A percentile compares a stretch with the other conserved stretches of the same genome.
phyloP scores from a whole-genome alignment of 2,797 vertebrate genomes.

The Phrynocephalus forsythii region DNA sequence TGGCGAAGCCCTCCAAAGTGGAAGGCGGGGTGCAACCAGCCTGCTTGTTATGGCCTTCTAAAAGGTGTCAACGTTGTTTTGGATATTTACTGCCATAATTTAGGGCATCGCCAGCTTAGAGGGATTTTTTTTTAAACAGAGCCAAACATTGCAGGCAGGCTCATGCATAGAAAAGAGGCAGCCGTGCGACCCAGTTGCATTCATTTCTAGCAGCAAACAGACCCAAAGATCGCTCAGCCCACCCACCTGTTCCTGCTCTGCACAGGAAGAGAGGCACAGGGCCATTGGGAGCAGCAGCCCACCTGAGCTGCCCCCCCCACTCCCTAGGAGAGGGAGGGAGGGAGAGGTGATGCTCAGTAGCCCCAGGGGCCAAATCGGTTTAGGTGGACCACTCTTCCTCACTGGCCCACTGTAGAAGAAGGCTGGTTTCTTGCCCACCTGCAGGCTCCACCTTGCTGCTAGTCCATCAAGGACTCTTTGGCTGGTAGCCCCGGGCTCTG shows the following conservation, averaged over 20 bases:
- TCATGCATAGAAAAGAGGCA: constrained; percentile 67
- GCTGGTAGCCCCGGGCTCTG: too few species aligned
- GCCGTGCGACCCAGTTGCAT: constrained; percentile 70
- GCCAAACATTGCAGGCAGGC: constrained; percentile 68
- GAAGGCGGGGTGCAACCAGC: too few species aligned
- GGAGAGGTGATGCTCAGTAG: too few species aligned
- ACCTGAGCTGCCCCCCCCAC: background rate
- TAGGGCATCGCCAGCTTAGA: constrained; percentile 70
- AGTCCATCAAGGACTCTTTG: too few species aligned
- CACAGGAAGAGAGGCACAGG: constrained; percentile 13
- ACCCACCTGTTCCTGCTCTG: constrained; percentile 33
- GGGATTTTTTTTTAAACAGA: constrained; percentile 57
- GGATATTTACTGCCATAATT: constrained; percentile 69
- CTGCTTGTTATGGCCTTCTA: background rate
- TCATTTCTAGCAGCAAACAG: constrained; percentile 70
- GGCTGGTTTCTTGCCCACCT: too few species aligned
- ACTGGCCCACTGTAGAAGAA: too few species aligned
- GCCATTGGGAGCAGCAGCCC: background rate
- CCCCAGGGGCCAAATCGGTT: too few species aligned
- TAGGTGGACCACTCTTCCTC: too few species aligned
- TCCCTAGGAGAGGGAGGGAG: too few species aligned
- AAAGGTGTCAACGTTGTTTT: constrained; percentile 68
- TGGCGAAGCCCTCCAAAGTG: too few species aligned
- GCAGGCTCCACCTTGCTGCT: too few species aligned
- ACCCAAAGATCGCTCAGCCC: constrained; percentile 57